Evolutionary conservation across 1,140 invertebrate species (phyloP).

Genomic region (Ectropis grisescens): DNA sequence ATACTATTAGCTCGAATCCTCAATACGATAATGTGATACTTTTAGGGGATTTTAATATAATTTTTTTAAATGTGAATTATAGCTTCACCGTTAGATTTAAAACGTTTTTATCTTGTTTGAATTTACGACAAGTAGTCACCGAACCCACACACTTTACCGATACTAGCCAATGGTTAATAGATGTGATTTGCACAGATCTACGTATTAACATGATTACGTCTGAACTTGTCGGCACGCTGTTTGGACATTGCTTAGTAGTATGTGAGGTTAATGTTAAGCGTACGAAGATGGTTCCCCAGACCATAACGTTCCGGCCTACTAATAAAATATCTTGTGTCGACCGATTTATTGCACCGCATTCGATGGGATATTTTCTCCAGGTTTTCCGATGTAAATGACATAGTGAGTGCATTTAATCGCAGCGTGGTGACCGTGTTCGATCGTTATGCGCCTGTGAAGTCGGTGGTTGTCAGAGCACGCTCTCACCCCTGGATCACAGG

Average conservation of each 20-base stretch:
- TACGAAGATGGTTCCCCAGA: background rate
- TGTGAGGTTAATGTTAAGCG: constrained; percentile 6
- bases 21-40: constrained; percentile 8
- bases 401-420: background rate
- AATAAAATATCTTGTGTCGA: background rate
- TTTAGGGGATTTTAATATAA: constrained; percentile 12
- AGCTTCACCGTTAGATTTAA: too few species aligned
- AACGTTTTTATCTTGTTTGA: constrained; percentile 3
- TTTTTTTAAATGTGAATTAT: constrained; percentile 2
- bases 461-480: background rate
- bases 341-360: too few species aligned
- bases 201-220: background rate
- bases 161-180: constrained; percentile 5
- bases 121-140: constrained; percentile 4
- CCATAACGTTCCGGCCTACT: background rate
- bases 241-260: constrained; percentile 5
- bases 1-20: constrained; percentile 1
- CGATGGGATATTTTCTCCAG: too few species aligned
- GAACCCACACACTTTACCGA: constrained; percentile 9
- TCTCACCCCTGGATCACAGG: constrained; percentile 14
- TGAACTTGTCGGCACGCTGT: background rate
- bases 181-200: constrained; percentile 10
- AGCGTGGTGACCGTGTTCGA: constrained; percentile 4
- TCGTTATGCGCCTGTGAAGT: constrained; percentile 5
- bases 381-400: constrained; percentile 1